Conservation (phyloP, 1,140 invertebrate genomes). For the Aradophagus sp. region DNA sequence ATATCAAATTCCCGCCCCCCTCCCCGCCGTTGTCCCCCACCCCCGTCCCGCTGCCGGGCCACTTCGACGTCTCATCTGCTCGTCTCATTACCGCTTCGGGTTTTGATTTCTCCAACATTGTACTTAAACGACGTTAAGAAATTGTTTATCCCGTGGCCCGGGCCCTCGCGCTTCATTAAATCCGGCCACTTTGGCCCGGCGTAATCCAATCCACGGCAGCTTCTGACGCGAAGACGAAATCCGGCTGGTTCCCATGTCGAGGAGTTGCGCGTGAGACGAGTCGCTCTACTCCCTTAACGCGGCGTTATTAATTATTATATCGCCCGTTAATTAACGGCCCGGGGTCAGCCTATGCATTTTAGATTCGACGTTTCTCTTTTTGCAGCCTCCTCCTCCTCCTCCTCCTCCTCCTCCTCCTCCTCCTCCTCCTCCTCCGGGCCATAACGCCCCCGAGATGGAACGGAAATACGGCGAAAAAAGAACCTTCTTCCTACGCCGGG, state of each 20-base stretch:
- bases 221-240: conserved; percentile 31
- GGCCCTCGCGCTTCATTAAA: conserved; percentile 22
- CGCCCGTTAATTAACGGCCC: conserved; percentile 60
- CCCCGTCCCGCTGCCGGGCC: too few relatives aligned
- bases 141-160: conserved; percentile 21
- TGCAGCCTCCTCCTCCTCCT: too few relatives aligned
- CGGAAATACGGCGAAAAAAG: too few relatives aligned
- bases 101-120: conserved; percentile 35
- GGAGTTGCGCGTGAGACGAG: conserved; percentile 14
- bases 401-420: too few relatives aligned
- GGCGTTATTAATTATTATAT: conserved; percentile 64
- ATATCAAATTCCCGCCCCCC: conserved; percentile 41
- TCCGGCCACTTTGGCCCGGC: conserved; percentile 15
- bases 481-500: too few relatives aligned
- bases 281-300: conserved; percentile 19
- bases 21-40: background rate
- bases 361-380: too few relatives aligned
- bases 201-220: conserved; percentile 15
- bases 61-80: conserved; percentile 25
- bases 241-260: conserved; percentile 20
- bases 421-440: too few relatives aligned
- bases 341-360: conserved; percentile 43
- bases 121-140: conserved; percentile 37
- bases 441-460: too few relatives aligned
- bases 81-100: conserved; percentile 35